Evolutionary conservation across 1,140 invertebrate species (phyloP).

Genomic region (Stenopsyche tienmushanensis): DNA sequence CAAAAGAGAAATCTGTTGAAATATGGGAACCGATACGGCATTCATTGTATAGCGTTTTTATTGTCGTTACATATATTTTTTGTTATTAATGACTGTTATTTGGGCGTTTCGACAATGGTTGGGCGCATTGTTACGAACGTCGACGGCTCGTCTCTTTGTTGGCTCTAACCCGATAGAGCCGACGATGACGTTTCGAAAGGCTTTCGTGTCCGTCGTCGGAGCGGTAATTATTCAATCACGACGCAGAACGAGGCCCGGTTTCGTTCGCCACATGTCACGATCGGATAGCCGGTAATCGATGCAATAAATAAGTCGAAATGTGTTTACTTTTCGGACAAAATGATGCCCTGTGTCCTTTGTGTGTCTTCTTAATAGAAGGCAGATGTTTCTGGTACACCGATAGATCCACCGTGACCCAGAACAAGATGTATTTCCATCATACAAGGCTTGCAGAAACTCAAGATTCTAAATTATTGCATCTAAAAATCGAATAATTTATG

Average conservation of each 20-base stretch:
- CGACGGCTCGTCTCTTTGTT: too few relatives aligned
- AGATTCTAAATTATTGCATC: too few relatives aligned
- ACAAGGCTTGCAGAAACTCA: too few relatives aligned
- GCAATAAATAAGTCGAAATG: too few relatives aligned
- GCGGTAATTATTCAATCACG: constrained; percentile 16
- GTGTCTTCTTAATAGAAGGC: background rate
- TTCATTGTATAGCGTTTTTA: too few relatives aligned
- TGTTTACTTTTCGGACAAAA: background rate
- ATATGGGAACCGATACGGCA: background rate
- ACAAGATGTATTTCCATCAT: too few relatives aligned
- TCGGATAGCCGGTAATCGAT: too few relatives aligned
- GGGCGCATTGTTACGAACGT: background rate
- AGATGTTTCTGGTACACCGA: too few relatives aligned
- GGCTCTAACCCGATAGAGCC: background rate
- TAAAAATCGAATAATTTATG: too few relatives aligned
- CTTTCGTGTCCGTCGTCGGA: background rate
- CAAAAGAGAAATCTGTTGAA: too few relatives aligned
- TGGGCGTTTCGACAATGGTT: background rate
- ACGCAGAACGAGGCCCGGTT: constrained; percentile 4
- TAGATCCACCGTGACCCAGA: too few relatives aligned
- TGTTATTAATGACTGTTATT: background rate
- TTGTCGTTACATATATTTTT: background rate
- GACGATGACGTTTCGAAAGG: constrained; percentile 17
- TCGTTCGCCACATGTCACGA: constrained; percentile 15
- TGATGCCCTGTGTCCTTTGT: background rate